Evolutionary conservation across 2,797 vertebrate species (phyloP).

Genomic region (Sebastiscus tertius): DNA sequence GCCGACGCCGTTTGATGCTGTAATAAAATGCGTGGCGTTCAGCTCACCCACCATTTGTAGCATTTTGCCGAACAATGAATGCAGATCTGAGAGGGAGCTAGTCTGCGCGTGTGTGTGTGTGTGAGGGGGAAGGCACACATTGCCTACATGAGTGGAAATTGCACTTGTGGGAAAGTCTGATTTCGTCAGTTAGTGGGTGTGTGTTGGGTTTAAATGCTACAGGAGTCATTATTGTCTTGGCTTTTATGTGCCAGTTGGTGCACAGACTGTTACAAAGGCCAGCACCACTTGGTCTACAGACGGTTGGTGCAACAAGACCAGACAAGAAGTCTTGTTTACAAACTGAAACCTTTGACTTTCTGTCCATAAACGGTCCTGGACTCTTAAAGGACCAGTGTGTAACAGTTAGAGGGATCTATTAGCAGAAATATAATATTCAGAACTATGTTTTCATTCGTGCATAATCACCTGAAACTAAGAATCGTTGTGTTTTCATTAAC

Average conservation of each 20-base stretch:
- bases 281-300: background rate
- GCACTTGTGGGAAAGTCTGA: slow-evolving; percentile 28
- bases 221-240: slow-evolving; percentile 26
- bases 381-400: no score
- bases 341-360: background rate
- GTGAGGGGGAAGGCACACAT: background rate
- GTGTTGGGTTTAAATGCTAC: slow-evolving; percentile 24
- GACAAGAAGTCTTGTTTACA: background rate
- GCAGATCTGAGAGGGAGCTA: slow-evolving; percentile 4
- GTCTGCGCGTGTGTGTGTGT: background rate
- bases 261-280: background rate
- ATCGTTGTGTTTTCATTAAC: no score
- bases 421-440: no score
- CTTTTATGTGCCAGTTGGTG: slow-evolving; percentile 22
- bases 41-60: slow-evolving; percentile 25
- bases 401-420: no score
- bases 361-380: background rate
- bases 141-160: slow-evolving; percentile 6
- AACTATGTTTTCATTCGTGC: no score
- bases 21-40: slow-evolving; percentile 34
- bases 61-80: slow-evolving; percentile 34
- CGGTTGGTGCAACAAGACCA: background rate
- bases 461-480: no score
- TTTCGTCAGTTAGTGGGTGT: slow-evolving; percentile 28
- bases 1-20: slow-evolving; percentile 21